A percentile compares a stretch with the other conserved stretches of the same genome.
Conservation (phyloP, 2,113 vertebrate genomes). For the Ceyx melanurus region DNA sequence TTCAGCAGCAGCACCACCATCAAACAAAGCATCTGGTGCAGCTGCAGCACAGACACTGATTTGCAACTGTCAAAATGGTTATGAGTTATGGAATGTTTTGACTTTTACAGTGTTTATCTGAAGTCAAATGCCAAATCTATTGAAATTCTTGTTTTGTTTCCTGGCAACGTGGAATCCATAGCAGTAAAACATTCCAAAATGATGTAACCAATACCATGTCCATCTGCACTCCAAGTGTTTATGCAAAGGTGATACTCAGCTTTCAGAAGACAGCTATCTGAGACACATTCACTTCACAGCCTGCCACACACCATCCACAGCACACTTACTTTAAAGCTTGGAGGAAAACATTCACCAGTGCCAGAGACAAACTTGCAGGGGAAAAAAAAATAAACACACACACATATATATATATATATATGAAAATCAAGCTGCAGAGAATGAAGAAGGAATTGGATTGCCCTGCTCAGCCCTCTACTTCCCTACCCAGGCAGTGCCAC, state of each 20-base stretch:
- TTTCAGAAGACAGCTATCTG: constrained; percentile 18
- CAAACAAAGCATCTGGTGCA: constrained; percentile 65
- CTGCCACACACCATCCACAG: not conserved
- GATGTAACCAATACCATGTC: constrained; percentile 48
- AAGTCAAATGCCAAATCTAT: constrained; percentile 61
- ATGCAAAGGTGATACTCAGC: constrained; percentile 47
- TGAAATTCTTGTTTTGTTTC: constrained; percentile 66
- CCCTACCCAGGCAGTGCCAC: not conserved
- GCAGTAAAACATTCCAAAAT: constrained; percentile 66
- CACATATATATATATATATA: not conserved
- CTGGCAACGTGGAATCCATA: constrained; percentile 51
- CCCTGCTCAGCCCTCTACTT: not conserved
- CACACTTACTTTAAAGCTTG: not conserved
- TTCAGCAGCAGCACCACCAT: not conserved
- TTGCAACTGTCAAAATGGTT: constrained; percentile 59
- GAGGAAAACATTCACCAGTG: not conserved
- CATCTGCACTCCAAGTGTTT: constrained; percentile 44
- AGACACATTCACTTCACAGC: not conserved
- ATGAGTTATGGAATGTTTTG: constrained; percentile 64
- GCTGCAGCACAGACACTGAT: constrained; percentile 56
- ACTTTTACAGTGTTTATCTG: constrained; percentile 67
- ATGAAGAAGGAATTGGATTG: not conserved
- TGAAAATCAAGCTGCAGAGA: not conserved
- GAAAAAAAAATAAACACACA: not conserved
- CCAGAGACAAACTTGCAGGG: not conserved